Evolutionary conservation across 2,113 vertebrate species (phyloP).

Genomic region (Equus przewalskii): DNA sequence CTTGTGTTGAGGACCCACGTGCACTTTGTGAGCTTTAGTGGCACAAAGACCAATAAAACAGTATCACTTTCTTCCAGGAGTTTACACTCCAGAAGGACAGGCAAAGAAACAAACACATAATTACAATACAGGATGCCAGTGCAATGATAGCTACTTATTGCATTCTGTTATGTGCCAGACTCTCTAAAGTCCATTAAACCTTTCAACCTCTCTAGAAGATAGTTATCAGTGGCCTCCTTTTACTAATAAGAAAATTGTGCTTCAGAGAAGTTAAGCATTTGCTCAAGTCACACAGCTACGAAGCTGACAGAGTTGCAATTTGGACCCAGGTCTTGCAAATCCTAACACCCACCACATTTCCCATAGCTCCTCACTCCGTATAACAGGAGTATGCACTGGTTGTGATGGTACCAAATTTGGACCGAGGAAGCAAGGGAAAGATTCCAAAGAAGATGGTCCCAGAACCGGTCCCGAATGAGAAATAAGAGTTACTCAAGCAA

Average conservation of each 20-base stretch:
- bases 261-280: constrained; percentile 13
- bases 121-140: background rate
- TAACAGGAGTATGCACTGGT: background rate
- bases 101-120: background rate
- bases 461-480: background rate
- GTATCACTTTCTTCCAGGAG: background rate
- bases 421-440: background rate
- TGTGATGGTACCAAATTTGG: background rate
- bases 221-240: background rate
- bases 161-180: background rate
- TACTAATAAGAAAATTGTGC: constrained; percentile 22
- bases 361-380: background rate
- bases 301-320: background rate
- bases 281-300: background rate
- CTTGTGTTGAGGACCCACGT: background rate
- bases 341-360: background rate
- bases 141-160: background rate
- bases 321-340: background rate
- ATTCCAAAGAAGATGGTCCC: background rate
- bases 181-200: background rate
- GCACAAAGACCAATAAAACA: background rate
- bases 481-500: background rate
- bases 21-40: background rate
- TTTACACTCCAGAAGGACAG: background rate
- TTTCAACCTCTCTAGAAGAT: background rate